Evolutionary conservation across 2,113 vertebrate species (phyloP), one percentile per base, ranked within the genome.

Genomic region (Gila orcuttii): DNA sequence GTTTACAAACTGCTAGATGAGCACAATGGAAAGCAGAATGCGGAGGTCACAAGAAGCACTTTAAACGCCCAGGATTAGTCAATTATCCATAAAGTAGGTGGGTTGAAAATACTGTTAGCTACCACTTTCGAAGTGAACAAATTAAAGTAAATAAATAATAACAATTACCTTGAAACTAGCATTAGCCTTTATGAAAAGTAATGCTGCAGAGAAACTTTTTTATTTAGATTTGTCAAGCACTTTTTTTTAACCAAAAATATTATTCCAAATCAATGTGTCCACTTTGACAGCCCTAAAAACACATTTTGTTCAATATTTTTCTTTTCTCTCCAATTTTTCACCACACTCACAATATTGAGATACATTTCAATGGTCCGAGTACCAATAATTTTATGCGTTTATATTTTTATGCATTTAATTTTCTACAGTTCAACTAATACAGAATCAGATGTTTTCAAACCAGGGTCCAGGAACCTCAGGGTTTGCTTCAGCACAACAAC

Each of bases 51-150:
- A 59, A 60, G 21, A 79, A 39, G 25, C 55, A 78, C 17, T 23
- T 78, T 78, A 57, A 23, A 19, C 10, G 17, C 31, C 28, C 50
- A 78, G 75, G 50, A 36, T 78, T 57, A 25, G 42, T 45, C 23
- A 12, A 23, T 25, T 74, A 74, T 45, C 13, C n/a, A 25, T 25
- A 25, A 45, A 74, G 19, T 39, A 69, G 33, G 71, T 45, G 12
- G 71, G 71, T 23, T 74, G 23, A 74, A 74, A 25, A 74, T n/a
- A 25, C 39, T 12, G 69, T 73, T 39, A 74, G 71, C 71, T 45
- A 74, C 39, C 6, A 23, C 71, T 73, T 71, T 73, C 19, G 3
- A 39, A 69, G 36, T 69, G 64, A 19, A 13, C n/a, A 2, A 8
- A 28, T 19, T 2, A 50, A 8, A 28, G 33, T 2, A 50, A 57